phyloP scores from a whole-genome alignment of 1,140 invertebrate species.

The Diploscapter pachys region DNA sequence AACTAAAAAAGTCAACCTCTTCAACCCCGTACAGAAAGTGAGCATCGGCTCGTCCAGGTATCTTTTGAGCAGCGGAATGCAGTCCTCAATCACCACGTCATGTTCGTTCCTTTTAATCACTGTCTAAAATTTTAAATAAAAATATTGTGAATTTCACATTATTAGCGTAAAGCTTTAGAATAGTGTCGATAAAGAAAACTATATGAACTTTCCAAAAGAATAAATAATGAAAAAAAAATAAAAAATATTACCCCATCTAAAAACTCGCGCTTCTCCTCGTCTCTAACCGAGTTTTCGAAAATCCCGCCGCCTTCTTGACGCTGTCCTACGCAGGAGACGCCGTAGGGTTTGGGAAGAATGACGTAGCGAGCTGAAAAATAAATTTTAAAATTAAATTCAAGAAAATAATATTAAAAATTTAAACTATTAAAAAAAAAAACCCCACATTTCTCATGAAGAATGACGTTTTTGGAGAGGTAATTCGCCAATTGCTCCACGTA shows the following conservation, averaged over 20 bases:
- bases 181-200: too few species aligned
- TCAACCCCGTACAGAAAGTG: conserved; percentile 12
- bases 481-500: too few species aligned
- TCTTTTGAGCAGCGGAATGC: background rate
- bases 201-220: too few species aligned
- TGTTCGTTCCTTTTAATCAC: background rate
- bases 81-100: conserved; percentile 3
- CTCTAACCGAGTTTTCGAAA: conserved; percentile 11
- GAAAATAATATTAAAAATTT: too few species aligned
- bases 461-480: too few species aligned
- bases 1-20: background rate
- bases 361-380: conserved; percentile 11
- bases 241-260: conserved; percentile 7
- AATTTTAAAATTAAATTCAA: too few species aligned
- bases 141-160: too few species aligned
- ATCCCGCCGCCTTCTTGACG: conserved; percentile 14
- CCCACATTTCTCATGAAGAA: too few species aligned
- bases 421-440: too few species aligned
- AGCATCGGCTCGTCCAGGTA: background rate
- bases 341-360: conserved; percentile 10
- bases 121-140: background rate
- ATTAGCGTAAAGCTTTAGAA: too few species aligned
- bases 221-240: too few species aligned
- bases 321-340: conserved; percentile 16
- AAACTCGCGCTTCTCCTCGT: conserved; percentile 8